Conservation (phyloP, 2,113 vertebrate species). For the Crypturellus undulatus region DNA sequence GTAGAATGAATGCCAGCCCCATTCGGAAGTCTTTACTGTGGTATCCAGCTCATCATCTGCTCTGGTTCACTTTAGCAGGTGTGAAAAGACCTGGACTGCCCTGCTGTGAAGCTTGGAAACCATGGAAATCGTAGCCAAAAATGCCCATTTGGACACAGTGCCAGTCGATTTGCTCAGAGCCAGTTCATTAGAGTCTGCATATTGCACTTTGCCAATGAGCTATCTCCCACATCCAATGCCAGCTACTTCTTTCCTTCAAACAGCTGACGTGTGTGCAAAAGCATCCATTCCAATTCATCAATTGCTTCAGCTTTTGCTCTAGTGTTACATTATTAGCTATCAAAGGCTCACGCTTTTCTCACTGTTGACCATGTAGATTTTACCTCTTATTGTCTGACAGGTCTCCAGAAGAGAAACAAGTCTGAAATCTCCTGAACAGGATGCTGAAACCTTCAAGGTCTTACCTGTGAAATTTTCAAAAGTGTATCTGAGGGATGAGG, state of each 20-base stretch:
- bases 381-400: constrained; percentile 5
- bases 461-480: constrained; percentile 11
- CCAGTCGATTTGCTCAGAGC: constrained; percentile 63
- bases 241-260: constrained; percentile 51
- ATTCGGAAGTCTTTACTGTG: constrained; percentile 28
- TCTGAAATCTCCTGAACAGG: neutral
- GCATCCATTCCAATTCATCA: constrained; percentile 60
- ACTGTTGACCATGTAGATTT: neutral
- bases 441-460: neutral
- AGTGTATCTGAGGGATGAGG: constrained; percentile 19
- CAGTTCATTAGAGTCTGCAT: constrained; percentile 61
- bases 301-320: constrained; percentile 48
- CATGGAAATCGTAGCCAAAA: constrained; percentile 41
- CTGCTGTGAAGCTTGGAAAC: constrained; percentile 57
- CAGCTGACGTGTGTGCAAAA: constrained; percentile 71
- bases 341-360: neutral
- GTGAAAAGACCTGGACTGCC: constrained; percentile 63
- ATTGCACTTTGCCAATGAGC: constrained; percentile 44
- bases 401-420: neutral
- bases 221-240: constrained; percentile 56
- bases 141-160: constrained; percentile 66
- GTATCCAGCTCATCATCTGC: constrained; percentile 61
- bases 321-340: neutral
- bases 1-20: constrained; percentile 43
- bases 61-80: constrained; percentile 69